These are phyloP conservation scores for Micromys minutus DNA, from an alignment of 2,113 vertebrate genomes.

Conservation along the genomic window DNA sequence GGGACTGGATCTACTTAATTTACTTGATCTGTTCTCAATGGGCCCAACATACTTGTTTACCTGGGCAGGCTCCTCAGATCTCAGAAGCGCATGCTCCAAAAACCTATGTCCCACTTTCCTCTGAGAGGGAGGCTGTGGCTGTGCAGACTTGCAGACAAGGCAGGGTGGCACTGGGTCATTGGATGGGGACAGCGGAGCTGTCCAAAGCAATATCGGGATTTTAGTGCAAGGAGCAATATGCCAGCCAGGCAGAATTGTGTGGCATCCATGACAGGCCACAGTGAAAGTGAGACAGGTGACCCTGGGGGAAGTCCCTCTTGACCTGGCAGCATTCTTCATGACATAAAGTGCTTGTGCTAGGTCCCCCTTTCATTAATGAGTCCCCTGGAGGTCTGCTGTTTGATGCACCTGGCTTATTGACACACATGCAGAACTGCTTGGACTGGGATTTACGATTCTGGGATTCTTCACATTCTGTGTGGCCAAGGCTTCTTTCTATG, in stretches of 20 bases:
- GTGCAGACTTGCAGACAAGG: not conserved
- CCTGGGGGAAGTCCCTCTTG: not conserved
- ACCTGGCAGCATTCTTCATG: not conserved
- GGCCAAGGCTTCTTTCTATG: not conserved
- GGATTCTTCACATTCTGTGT: not conserved
- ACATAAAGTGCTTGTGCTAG: rapidly evolving
- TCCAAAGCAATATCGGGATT: not conserved
- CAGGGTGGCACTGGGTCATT: not conserved
- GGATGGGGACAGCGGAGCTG: not conserved
- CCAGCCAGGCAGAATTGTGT: rapidly evolving
- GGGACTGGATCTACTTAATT: not conserved
- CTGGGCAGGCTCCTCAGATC: not conserved
- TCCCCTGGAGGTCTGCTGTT: not conserved
- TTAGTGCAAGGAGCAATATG: not conserved
- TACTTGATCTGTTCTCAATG: not conserved
- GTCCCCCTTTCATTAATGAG: not conserved
- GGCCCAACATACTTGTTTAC: not conserved
- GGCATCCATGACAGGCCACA: not conserved
- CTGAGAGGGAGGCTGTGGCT: not conserved
- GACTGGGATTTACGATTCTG: rapidly evolving
- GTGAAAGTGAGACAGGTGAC: not conserved
- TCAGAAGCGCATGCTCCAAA: not conserved
- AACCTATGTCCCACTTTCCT: not conserved
- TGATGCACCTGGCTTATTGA: not conserved
- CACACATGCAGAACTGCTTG: not conserved